Percentiles rank a stretch among this genome's conserved stretches.
These are phyloP conservation scores for Eclectus roratus DNA, from an alignment of 2,113 vertebrate genomes.

Conservation along the genomic window DNA sequence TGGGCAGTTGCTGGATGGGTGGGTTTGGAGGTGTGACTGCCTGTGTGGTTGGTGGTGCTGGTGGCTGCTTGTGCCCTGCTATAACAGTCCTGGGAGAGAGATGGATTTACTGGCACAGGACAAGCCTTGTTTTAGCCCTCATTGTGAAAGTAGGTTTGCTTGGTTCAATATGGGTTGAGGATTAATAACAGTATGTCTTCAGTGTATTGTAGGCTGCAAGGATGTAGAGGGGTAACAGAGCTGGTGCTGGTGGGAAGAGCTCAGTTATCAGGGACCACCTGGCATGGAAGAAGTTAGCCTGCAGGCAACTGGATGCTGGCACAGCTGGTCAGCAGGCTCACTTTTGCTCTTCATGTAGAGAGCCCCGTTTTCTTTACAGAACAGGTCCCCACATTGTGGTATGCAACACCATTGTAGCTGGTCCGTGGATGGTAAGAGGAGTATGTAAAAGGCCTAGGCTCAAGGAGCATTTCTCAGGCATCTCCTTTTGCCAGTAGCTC, in stretches of 20 bases:
- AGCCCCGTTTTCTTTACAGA: neutral
- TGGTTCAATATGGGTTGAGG: neutral
- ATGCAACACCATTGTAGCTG: neutral
- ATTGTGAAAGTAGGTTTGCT: neutral
- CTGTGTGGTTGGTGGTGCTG: rapidly evolving
- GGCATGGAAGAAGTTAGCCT: neutral
- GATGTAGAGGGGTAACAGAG: rapidly evolving
- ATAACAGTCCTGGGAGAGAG: neutral
- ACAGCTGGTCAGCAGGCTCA: rapidly evolving
- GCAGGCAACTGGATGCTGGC: neutral
- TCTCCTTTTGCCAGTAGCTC: neutral
- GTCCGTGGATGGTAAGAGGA: neutral
- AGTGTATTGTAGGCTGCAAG: neutral
- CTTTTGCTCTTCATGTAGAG: neutral
- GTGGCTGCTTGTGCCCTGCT: neutral
- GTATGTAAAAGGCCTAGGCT: rapidly evolving
- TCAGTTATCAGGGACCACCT: neutral
- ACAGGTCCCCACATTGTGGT: neutral
- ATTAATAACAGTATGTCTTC: neutral
- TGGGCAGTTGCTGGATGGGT: neutral
- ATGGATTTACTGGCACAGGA: neutral
- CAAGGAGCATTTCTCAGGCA: neutral
- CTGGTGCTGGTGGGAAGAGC: neutral
- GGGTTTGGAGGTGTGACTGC: neutral
- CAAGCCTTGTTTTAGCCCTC: neutral